These are phyloP conservation scores for Tribolium freemani DNA, from an alignment of 2,888 invertebrate genomes.

Conservation along the genomic window DNA sequence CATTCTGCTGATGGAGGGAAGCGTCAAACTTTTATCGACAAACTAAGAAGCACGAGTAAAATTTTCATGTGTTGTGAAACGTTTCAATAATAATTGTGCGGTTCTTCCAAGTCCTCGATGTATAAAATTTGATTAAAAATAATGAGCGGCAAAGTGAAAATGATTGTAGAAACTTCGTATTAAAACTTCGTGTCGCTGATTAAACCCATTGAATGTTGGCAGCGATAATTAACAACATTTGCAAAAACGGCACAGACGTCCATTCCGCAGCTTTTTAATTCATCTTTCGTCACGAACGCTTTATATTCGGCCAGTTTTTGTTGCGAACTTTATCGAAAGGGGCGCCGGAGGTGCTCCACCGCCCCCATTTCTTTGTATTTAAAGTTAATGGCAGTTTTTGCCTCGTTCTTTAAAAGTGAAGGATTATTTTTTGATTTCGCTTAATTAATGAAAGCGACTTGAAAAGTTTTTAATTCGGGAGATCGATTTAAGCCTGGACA, in stretches of 20 bases:
- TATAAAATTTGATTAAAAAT: constrained; percentile 44
- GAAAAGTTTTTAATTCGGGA: constrained; percentile 16
- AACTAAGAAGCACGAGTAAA: background rate
- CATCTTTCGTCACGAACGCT: constrained; percentile 56
- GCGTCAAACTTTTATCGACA: constrained; percentile 16
- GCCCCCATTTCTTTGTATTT: constrained; percentile 43
- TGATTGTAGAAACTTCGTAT: constrained; percentile 41
- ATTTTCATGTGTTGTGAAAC: background rate
- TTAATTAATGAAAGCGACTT: constrained; percentile 40
- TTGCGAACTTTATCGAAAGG: constrained; percentile 47
- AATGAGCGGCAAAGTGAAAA: constrained; percentile 43
- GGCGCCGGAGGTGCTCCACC: constrained; percentile 18
- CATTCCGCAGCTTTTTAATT: constrained; percentile 58
- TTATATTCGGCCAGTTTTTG: constrained; percentile 51
- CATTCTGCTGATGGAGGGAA: constrained; percentile 14
- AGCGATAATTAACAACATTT: constrained; percentile 60
- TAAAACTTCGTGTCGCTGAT: constrained; percentile 47
- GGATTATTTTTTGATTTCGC: constrained; percentile 44
- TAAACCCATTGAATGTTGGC: constrained; percentile 49
- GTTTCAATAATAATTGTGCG: constrained; percentile 8
- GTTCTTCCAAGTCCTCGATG: background rate
- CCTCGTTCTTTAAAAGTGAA: constrained; percentile 33
- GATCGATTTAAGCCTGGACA: constrained; percentile 1
- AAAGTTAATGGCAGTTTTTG: constrained; percentile 43
- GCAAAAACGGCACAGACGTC: constrained; percentile 58